Evolutionary conservation across 2,888 invertebrate species (phyloP), one percentile per base, ranked within the genome.

Genomic region (Plemyria rubiginata): DNA sequence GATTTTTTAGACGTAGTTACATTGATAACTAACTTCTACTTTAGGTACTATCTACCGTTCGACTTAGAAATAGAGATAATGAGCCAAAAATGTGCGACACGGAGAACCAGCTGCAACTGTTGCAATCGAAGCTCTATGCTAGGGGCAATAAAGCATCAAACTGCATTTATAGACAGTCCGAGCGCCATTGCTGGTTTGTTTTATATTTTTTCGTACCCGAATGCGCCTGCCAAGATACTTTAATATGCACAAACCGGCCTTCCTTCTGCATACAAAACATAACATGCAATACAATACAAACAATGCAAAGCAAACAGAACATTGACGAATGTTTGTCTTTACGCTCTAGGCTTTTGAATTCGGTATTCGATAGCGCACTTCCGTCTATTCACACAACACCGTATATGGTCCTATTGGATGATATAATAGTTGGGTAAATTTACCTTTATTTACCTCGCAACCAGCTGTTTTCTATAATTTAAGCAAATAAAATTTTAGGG

Each of bases 381-480:
- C 16, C 48, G 51, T 60, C 49, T 41, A 29, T 45, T 50, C 15
- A 41, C 12, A 48, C 28, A 40, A 28, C 12, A 41, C n/a, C 8
- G 15, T 15, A 43, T 15, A 43, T 15, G n/a, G 22, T n/a, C 28
- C 40, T 32, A 32, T 32, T 8, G 8, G 32, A 11, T 11, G 9
- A 8, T 38, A 38, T 32, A 13, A n/a, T 15, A 15, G 43, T 8
- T 48, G n/a, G 22, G 9, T 13, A 2, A 32, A 41, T 43, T 36
- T 54, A 54, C 7, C 16, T 12, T 11, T 4, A 36, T 54, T 16
- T 38, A 38, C 36, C 11, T 38, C 36, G 9, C 43, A 41, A 32
- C 16, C 12, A 29, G 7, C 72, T 70, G 76, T 78, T 80, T 79
- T 76, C 76, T 74, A 11, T 51, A 50, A 60, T 74, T 4, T 46